A percentile compares a stretch with the other conserved stretches of the same genome.
Conservation (phyloP, 2,113 vertebrate species). For the Meleagris gallopavo region DNA sequence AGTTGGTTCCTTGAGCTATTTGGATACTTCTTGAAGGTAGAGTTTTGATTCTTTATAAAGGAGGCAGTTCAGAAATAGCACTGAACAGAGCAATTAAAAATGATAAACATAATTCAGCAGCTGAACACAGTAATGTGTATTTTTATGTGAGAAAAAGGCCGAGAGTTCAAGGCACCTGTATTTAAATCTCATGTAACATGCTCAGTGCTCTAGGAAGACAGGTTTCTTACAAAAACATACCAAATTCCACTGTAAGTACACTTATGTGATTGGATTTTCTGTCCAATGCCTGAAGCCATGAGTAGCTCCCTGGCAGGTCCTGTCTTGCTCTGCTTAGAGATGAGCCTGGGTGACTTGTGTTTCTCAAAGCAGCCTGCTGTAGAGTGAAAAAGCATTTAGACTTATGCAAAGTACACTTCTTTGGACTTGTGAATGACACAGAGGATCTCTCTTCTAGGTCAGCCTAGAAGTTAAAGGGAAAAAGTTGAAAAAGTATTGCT, state of each 20-base stretch:
- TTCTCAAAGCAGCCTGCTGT: not conserved
- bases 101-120: not conserved
- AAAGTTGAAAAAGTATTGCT: not conserved
- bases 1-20: not conserved
- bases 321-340: accelerated
- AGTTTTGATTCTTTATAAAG: not conserved
- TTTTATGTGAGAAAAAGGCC: not conserved
- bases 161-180: not conserved
- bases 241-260: not conserved
- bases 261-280: not conserved
- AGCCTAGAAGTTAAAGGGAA: not conserved
- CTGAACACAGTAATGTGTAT: not conserved
- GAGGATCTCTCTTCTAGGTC: not conserved
- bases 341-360: too few relatives aligned
- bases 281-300: not conserved
- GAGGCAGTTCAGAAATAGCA: not conserved
- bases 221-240: not conserved
- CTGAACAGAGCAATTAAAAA: not conserved
- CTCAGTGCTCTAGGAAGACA: not conserved
- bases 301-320: accelerated
- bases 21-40: not conserved
- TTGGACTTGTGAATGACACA: not conserved
- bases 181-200: not conserved
- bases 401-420: not conserved
- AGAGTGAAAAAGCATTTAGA: not conserved